Evolutionary conservation across 2,888 invertebrate genomes (phyloP).

Genomic region (Agrochola circellaris): DNA sequence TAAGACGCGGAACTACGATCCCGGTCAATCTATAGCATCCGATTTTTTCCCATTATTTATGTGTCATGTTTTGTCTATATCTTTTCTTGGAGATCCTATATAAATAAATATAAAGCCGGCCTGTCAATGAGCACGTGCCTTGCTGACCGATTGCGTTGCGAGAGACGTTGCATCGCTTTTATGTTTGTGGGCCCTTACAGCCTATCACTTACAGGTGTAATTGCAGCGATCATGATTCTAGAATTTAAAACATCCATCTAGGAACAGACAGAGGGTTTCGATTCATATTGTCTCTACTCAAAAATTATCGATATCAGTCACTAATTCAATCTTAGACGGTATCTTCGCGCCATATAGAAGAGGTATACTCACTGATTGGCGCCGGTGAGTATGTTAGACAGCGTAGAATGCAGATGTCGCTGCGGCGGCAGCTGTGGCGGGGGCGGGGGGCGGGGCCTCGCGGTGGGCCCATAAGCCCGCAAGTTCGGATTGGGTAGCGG

Average conservation of each 20-base stretch:
- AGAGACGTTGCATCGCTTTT: background rate
- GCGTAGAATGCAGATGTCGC: conserved; percentile 74
- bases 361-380: conserved; percentile 70
- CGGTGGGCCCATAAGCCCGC: conserved; percentile 76
- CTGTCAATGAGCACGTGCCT: too few species aligned
- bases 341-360: background rate
- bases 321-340: background rate
- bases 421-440: conserved; percentile 74
- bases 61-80: background rate
- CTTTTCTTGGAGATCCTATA: too few species aligned
- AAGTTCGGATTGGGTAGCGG: conserved; percentile 93
- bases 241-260: background rate
- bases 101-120: too few species aligned
- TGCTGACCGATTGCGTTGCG: background rate
- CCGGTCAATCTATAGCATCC: background rate
- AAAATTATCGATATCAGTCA: background rate
- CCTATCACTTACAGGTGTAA: background rate
- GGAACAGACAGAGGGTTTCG: background rate
- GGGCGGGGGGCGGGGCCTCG: conserved; percentile 74
- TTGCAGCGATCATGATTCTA: background rate
- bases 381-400: conserved; percentile 79
- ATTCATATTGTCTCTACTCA: background rate
- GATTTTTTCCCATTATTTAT: background rate
- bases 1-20: too few species aligned
- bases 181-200: background rate